Percentiles rank a stretch among this genome's conserved stretches.
Evolutionary conservation across 1,140 invertebrate species (phyloP).

Genomic region (Bombus superbus): DNA sequence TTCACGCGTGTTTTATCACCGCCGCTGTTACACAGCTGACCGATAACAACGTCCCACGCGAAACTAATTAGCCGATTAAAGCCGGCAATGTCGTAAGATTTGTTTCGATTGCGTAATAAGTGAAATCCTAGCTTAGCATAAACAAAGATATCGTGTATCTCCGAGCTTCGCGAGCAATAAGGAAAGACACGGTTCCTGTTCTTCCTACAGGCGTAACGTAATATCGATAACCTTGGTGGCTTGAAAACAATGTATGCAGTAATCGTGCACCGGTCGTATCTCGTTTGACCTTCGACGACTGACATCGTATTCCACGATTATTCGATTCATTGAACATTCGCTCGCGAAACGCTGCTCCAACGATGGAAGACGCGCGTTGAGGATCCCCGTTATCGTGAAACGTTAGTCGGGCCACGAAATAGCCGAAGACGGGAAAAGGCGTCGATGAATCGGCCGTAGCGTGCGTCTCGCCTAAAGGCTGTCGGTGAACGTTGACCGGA

Average conservation of each 20-base stretch:
- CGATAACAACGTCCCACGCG: not conserved
- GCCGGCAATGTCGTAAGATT: not conserved
- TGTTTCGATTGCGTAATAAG: not conserved
- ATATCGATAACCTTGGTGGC: not conserved
- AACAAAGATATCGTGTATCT: not conserved
- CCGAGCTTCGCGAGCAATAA: not conserved
- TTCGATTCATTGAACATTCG: too few relatives aligned
- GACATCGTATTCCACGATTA: too few relatives aligned
- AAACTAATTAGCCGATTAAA: not conserved
- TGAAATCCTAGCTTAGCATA: not conserved
- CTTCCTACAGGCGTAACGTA: not conserved
- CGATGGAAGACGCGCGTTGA: too few relatives aligned
- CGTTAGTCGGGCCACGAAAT: not conserved
- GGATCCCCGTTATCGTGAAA: not conserved
- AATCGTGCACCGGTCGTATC: not conserved
- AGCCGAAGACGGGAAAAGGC: too few relatives aligned
- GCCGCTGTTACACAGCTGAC: not conserved
- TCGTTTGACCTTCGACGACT: too few relatives aligned
- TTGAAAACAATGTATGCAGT: not conserved
- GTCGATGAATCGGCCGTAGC: not conserved
- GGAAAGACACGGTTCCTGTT: not conserved
- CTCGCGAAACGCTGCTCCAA: too few relatives aligned
- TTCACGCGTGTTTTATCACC: not conserved
- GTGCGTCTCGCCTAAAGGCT: too few relatives aligned
- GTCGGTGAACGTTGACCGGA: constrained; percentile 10